Base-by-base conservation (phyloP, 2,888 invertebrate species). In the Platycheirus rosarum region DNA sequence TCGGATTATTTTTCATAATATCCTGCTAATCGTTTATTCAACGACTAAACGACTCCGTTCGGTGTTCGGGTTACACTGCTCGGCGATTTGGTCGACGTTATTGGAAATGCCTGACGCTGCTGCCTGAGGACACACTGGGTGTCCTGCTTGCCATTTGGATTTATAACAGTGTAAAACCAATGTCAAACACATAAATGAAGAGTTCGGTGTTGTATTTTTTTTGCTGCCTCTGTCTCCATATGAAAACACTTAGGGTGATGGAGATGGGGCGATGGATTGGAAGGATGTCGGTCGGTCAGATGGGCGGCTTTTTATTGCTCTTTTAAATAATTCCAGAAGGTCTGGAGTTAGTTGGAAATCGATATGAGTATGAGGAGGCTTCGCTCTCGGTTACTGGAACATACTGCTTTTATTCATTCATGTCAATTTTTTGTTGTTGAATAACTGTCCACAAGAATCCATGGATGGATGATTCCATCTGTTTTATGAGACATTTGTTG, bases 401-500 rank as follows among this genome's bases (percentile, higher is more conserved):
- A 75, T 75, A 80, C 69, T 69, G 65, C 57, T 80, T 69, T 75
- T 53, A 75, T 70, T 75, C 75, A 70, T 80, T 65, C 46, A 51
- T 62, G 66, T 18, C 46, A 4, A 11, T 20, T 29, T 48, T 26
- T 49, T 53, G 68, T 73, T 51, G 11, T 44, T 14, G 18, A 49
- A 65, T 18, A 20, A 42, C 74, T 63, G 63, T 46, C 75, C 65
- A 65, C 60, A 60, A 62, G 37, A 13, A 40, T 73, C 26, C 29
- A 16, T 69, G 63, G 42, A 18, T 29, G 26, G 37, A 51, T 46
- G 53, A 46, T 62, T 62, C 26, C 73, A 60, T 62, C 66, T 80
- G 76, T 62, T 75, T 76, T 80, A 80, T 76, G 65, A 76, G 76
- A 70, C 80, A 80, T 76, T 80, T 80, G 80, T 80, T 80, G 80